Evolutionary conservation across 2,113 vertebrate species (phyloP), one percentile per base, ranked within the genome.

Genomic region (Bos indicus): DNA sequence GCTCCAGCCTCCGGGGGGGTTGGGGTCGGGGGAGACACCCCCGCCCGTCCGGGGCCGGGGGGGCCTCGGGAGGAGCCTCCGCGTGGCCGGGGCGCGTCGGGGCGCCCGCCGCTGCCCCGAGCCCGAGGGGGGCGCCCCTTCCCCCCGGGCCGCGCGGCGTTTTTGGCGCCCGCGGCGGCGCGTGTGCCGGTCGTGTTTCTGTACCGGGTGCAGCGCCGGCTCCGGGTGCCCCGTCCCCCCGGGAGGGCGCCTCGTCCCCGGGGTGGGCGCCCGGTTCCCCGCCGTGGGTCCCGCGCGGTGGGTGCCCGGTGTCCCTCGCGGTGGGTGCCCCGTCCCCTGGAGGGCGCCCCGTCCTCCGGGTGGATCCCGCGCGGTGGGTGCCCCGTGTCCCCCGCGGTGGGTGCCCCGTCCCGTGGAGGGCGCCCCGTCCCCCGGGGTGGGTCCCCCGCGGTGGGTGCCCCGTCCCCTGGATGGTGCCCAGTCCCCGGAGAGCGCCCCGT

Each of bases 151-250:
- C 85, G 94, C 96, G 96, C 96, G 81, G 93, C 95, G 90, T 97
- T 98, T 97, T 88, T 77, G 98, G 98, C 94, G 96, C 96, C 97
- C 94, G 94, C 94, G 14, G 96, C 93, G 71, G 94, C 96, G 94
- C 92, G 98, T 43, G 97, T 94, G 98, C 19, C 83, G 48, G 81
- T 30, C 94, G 96, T 51, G 98, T 98, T 91, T 86, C 87, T 83
- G 94, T 26, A 96, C 98, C 60, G 90, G 81, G 89, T 40, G 95
- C 88, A 40, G 90, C 25, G 11, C 25, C 25, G 57, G 25, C 57
- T 59, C 26, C 10, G 57, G 57, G 57, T 11, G 59, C 11, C 59
- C 23, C 11, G 59, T 60, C 2, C 26, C 19, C 59, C 26, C 59
- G 5, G 59, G 59, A 28, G 12, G 59, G 11, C 59, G 59, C 26